Evolutionary conservation across 2,888 invertebrate genomes (phyloP).

Genomic region (Catocala sponsa): DNA sequence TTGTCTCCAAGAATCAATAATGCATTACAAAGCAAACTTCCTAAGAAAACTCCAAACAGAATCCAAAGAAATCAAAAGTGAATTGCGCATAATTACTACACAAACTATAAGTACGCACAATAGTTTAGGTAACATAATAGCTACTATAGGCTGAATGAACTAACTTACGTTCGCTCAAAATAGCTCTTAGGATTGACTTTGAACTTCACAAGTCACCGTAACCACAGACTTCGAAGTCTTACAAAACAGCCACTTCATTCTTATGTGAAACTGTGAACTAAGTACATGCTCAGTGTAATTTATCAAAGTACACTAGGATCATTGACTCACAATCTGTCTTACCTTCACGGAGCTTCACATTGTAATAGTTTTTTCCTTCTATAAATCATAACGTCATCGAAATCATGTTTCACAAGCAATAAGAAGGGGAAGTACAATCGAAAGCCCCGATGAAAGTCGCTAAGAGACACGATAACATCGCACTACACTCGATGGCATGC

Average conservation of each 20-base stretch:
- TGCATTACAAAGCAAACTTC: conserved; percentile 1
- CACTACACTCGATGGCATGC: conserved; percentile 75
- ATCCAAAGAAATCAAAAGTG: conserved; percentile 22
- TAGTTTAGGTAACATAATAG: conserved; percentile 50
- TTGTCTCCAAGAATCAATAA: neutral
- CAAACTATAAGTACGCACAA: conserved; percentile 49
- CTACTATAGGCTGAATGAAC: conserved; percentile 53
- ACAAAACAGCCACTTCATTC: conserved; percentile 43
- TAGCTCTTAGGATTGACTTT: conserved; percentile 63
- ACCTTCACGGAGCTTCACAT: conserved; percentile 40
- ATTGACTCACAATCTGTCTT: conserved; percentile 65
- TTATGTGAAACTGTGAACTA: conserved; percentile 43
- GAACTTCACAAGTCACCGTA: conserved; percentile 60
- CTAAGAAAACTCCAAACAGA: conserved; percentile 10
- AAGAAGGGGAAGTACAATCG: conserved; percentile 72
- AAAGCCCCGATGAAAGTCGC: conserved; percentile 84
- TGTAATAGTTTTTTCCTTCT: conserved; percentile 61
- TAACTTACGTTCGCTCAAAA: conserved; percentile 56
- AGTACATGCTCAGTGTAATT: conserved; percentile 49
- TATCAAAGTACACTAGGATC: conserved; percentile 55
- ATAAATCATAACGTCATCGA: conserved; percentile 82
- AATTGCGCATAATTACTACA: conserved; percentile 26
- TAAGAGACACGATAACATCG: conserved; percentile 84
- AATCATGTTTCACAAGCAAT: conserved; percentile 75
- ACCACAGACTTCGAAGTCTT: conserved; percentile 54